These are phyloP conservation scores for Sinocyclocheilus rhinocerous DNA, from an alignment of 2,113 vertebrate genomes.

Conservation along the genomic window DNA sequence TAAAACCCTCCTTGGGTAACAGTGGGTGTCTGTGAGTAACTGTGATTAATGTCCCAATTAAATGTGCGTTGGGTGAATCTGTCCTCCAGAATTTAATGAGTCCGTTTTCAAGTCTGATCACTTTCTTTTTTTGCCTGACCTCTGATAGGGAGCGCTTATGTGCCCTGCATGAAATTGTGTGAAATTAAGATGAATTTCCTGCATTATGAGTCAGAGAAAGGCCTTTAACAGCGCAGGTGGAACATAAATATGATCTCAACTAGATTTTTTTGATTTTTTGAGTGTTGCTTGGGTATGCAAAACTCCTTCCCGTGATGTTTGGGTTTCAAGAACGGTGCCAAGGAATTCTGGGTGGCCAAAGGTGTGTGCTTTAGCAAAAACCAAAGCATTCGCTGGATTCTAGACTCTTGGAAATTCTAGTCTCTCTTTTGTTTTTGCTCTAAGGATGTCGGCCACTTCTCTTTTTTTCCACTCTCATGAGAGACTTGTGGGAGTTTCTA, in stretches of 20 bases:
- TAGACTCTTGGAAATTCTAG: not conserved
- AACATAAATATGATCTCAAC: not conserved
- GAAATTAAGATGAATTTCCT: slow-evolving; percentile 11
- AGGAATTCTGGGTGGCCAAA: not conserved
- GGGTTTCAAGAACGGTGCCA: not conserved
- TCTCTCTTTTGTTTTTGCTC: not conserved
- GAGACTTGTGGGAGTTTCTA: not conserved
- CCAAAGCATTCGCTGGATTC: not conserved
- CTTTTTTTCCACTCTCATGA: not conserved
- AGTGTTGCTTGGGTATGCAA: not conserved
- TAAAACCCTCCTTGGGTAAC: slow-evolving; percentile 11
- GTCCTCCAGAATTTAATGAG: slow-evolving; percentile 21
- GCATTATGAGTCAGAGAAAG: slow-evolving; percentile 10
- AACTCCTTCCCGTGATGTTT: not conserved
- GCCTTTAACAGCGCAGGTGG: not conserved
- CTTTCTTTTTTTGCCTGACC: slow-evolving; percentile 20
- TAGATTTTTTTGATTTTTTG: not conserved
- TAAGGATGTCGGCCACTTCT: not conserved
- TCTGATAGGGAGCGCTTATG: not conserved
- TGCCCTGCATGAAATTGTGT: slow-evolving; percentile 26
- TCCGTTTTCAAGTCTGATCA: not conserved
- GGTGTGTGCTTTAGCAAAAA: slow-evolving; percentile 1
- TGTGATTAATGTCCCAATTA: slow-evolving; percentile 40
- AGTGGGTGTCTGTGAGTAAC: too few species aligned
- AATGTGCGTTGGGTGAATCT: slow-evolving; percentile 25